These are phyloP conservation scores for Pammene fasciana DNA, from an alignment of 2,888 invertebrate species.

Conservation along the genomic window DNA sequence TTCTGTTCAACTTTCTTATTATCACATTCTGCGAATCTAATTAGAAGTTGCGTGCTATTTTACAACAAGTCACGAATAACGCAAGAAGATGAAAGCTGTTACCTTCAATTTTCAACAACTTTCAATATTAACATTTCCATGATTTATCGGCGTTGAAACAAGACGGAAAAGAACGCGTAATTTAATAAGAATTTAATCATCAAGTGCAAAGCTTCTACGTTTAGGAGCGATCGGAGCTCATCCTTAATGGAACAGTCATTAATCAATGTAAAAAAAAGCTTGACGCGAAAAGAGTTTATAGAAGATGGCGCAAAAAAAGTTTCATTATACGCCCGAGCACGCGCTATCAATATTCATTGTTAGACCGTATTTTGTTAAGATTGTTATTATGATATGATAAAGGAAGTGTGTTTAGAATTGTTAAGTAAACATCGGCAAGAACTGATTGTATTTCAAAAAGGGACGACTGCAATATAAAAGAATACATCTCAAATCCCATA, in stretches of 20 bases:
- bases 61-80: conserved; percentile 34
- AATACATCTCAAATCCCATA: neutral
- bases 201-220: conserved; percentile 53
- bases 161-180: conserved; percentile 36
- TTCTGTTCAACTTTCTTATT: conserved; percentile 43
- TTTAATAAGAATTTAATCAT: conserved; percentile 53
- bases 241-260: conserved; percentile 61
- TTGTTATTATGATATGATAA: conserved; percentile 37
- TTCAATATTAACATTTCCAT: conserved; percentile 42
- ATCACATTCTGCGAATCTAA: conserved; percentile 46
- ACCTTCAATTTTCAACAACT: conserved; percentile 42
- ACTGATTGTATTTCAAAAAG: neutral
- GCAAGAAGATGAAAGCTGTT: conserved; percentile 43
- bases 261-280: conserved; percentile 65
- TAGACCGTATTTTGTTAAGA: conserved; percentile 37
- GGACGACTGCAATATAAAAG: neutral
- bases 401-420: conserved; percentile 25
- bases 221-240: conserved; percentile 54
- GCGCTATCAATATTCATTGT: conserved; percentile 60
- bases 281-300: conserved; percentile 63
- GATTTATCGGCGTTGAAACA: conserved; percentile 32
- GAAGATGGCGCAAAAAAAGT: conserved; percentile 60
- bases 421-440: conserved; percentile 10
- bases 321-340: conserved; percentile 57
- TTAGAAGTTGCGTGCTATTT: conserved; percentile 45